Conservation (phyloP, 1,140 invertebrate genomes). For the Chelonus insularis region DNA sequence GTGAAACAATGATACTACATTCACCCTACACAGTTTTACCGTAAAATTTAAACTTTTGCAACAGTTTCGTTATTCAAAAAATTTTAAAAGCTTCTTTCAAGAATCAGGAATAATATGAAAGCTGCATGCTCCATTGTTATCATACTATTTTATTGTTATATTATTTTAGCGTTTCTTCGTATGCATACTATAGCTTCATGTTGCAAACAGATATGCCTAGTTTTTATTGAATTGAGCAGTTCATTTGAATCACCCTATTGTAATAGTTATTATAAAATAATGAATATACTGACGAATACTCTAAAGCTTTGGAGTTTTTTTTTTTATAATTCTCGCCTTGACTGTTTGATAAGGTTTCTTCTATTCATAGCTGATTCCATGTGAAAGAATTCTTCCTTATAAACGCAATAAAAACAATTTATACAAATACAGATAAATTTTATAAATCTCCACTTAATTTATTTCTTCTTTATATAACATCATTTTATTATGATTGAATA, state of each 20-base stretch:
- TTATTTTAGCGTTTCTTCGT: background rate
- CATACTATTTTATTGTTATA: background rate
- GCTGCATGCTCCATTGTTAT: background rate
- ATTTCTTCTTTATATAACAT: too few species aligned
- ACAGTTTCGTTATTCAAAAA: slow-evolving; percentile 5
- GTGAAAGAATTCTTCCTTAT: too few species aligned
- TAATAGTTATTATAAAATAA: slow-evolving; percentile 34
- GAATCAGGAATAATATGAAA: too few species aligned
- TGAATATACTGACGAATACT: slow-evolving; percentile 49
- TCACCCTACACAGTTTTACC: slow-evolving; percentile 2
- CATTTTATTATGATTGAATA: too few species aligned
- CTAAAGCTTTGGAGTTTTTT: slow-evolving; percentile 57
- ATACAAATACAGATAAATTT: too few species aligned
- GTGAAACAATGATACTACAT: slow-evolving; percentile 37
- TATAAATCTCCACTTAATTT: too few species aligned
- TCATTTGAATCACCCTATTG: slow-evolving; percentile 35
- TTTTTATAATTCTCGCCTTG: slow-evolving; percentile 27
- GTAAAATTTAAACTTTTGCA: slow-evolving; percentile 22
- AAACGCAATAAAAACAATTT: too few species aligned
- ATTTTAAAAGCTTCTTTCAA: background rate
- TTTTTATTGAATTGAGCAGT: slow-evolving; percentile 25
- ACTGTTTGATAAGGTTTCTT: too few species aligned
- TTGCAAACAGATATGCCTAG: slow-evolving; percentile 24
- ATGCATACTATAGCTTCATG: slow-evolving; percentile 14
- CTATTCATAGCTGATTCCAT: too few species aligned